Evolutionary conservation across 23 tunicate genomes (phyloP), one percentile per base, ranked within the genome.

Genomic region (Aplidium turbinatum): DNA sequence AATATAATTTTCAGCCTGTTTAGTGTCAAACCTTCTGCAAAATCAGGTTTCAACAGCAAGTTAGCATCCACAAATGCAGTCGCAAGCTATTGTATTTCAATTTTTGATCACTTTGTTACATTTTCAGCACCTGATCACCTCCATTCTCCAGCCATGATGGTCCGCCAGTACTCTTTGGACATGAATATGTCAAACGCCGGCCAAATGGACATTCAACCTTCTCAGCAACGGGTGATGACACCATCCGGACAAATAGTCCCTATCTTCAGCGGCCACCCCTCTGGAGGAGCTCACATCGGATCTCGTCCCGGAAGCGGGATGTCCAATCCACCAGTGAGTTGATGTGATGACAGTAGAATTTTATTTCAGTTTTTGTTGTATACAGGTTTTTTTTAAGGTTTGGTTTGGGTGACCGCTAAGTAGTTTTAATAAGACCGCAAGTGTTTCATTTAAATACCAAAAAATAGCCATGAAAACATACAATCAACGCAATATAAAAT

Each of bases 141-240:
- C 33, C 63, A 38, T 31, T 35, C 26, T 38, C 66, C 16, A 21
- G 79, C 52, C 11, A 22, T 74, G 27, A n/a, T 74, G 32, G 1
- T 7, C 9, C 63, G 79, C 5, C 79, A 74, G 28, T 68, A 74
- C 32, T 53, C 66, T 19, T 21, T 74, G 57, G 66, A 57, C 4
- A 35, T 57, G 1, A 57, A 29, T 33, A n/a, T n/a, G n/a, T n/a
- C n/a, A n/a, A n/a, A 6, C 22, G 23, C 7, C 50, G 31, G 7
- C 6, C 67, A 26, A 30, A 4, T n/a, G 22, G 72, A 70, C 35
- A 70, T 70, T 34, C 76, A 70, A 34, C 35, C 58, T 34, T 28
- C 76, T 5, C 72, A 66, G 25, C 19, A 5, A 32, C 47, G 35
- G 24, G 58, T 70, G 7, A 70, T 70, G 76, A 38, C 58, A 7